phyloP scores from a whole-genome alignment of 2,797 vertebrate genomes.

The Syngnathus acus region DNA sequence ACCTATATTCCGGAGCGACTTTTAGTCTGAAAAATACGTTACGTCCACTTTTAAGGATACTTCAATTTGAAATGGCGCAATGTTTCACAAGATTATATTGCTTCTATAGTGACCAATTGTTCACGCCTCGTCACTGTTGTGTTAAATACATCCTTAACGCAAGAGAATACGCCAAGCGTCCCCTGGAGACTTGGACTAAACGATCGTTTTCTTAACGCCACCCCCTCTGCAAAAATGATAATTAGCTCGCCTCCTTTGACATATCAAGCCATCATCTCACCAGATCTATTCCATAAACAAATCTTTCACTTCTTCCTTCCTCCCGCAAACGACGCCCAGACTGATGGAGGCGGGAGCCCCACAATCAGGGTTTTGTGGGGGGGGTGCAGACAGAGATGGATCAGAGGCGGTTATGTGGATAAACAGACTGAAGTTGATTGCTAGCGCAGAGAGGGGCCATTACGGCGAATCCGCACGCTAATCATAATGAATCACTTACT shows the following conservation, averaged over 20 bases:
- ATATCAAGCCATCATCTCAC: slow-evolving; percentile 18
- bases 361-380: slow-evolving; percentile 58
- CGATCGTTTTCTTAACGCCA: slow-evolving; percentile 29
- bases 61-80: no score
- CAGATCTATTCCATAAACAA: slow-evolving; percentile 31
- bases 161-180: background rate
- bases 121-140: slow-evolving; percentile 7
- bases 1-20: no score
- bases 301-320: slow-evolving; percentile 33
- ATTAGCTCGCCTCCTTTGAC: slow-evolving; percentile 44
- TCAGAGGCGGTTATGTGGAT: slow-evolving; percentile 59
- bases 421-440: slow-evolving; percentile 74
- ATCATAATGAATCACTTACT: slow-evolving; percentile 84
- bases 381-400: slow-evolving; percentile 71
- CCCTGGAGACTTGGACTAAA: slow-evolving; percentile 37
- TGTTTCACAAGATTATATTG: no score
- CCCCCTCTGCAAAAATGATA: slow-evolving; percentile 26
- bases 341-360: slow-evolving; percentile 64
- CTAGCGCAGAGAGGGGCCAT: slow-evolving; percentile 72
- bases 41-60: no score
- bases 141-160: slow-evolving; percentile 1
- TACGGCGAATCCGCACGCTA: slow-evolving; percentile 69
- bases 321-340: slow-evolving; percentile 49
- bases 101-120: no score
- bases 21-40: no score